Evolutionary conservation across 2,113 vertebrate genomes (phyloP), one percentile per base, ranked within the genome.

Genomic region (Cygnus atratus): DNA sequence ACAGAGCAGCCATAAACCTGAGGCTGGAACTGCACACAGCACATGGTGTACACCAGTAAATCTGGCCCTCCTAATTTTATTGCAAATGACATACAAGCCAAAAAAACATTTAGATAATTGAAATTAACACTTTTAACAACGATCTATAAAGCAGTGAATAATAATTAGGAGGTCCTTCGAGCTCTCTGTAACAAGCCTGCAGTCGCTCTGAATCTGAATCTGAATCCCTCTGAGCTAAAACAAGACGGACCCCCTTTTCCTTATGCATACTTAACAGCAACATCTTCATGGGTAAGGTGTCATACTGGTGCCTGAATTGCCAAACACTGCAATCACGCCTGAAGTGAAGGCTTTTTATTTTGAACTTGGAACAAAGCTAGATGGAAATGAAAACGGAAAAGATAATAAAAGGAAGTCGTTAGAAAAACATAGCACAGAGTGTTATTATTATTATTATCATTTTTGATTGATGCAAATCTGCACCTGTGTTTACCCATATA

Each of bases 31-130:
- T 90, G 62, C 86, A 55, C 44, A 6, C 11, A 41, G 77, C 57
- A 93, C 92, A 93, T 73, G 86, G 80, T 70, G 66, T 66, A 65
- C 74, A 75, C 76, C 88, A 87, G 77, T 84, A 95, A 96, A 96
- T 76, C 86, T 95, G 77, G 80, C 66, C 88, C 83, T 43, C 13
- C 68, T 58, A 90, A 81, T 94, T 88, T 84, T 72, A 90, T 44
- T 95, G 92, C 70, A 78, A 92, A 78, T 68, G 63, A 84, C 92
- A 79, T 57, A 90, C 80, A 92, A 87, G 76, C 68, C 88, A 89
- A 77, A 66, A 93, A 87, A 97, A 87, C 86, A 91, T 88, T 95
- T 92, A 91, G 88, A 43, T 97, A 87, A 86, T 95, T 92, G 84
- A 93, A 96, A 96, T 96, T 94, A 95, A 84, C 67, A 44, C 62